Evolutionary conservation across 2,113 vertebrate genomes (phyloP).

Genomic region (Castor canadensis): DNA sequence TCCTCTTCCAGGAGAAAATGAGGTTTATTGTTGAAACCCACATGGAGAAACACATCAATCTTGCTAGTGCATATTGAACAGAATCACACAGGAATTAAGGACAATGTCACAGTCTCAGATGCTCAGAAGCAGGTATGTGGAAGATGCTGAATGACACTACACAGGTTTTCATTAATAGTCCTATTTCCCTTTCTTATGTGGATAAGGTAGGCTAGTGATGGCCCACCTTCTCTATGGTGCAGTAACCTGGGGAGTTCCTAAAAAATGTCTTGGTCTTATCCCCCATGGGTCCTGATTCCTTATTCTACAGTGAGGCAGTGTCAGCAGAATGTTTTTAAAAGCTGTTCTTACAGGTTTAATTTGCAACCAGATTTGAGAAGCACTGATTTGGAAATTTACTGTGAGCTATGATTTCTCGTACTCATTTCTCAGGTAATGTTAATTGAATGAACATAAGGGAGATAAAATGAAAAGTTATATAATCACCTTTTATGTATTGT

Average conservation of each 20-base stretch:
- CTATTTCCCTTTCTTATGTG: background rate
- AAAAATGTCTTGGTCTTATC: background rate
- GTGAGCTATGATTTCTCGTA: background rate
- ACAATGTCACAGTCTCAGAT: background rate
- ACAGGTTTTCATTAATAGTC: background rate
- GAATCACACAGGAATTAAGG: background rate
- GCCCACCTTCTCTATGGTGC: background rate
- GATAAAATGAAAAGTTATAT: background rate
- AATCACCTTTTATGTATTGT: background rate
- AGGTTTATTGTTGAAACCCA: background rate
- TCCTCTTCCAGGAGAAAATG: background rate
- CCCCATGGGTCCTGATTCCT: background rate
- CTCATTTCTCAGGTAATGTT: background rate
- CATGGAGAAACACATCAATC: background rate
- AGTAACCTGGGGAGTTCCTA: background rate
- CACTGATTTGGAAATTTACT: background rate
- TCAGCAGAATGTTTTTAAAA: background rate
- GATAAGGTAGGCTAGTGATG: background rate
- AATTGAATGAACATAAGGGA: background rate
- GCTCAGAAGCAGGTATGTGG: background rate
- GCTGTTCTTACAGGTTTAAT: background rate
- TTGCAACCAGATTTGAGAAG: background rate
- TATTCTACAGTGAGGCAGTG: background rate
- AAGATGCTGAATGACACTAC: background rate
- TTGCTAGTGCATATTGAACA: background rate